Evolutionary conservation across 1,140 invertebrate species (phyloP).

Genomic region (Apis dorsata): DNA sequence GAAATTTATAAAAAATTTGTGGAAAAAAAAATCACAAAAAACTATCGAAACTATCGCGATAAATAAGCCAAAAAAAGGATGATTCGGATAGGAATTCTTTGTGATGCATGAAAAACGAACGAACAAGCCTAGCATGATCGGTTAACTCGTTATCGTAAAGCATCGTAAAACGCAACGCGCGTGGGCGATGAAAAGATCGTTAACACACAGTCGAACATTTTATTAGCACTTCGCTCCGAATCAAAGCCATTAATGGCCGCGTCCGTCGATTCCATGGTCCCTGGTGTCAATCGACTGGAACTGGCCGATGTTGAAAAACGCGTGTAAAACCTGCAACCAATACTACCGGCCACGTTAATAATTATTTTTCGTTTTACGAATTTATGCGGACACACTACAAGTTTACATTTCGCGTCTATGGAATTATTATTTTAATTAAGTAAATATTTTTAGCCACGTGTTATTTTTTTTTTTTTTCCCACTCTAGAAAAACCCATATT

Average conservation of each 20-base stretch:
- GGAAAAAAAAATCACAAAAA: background rate
- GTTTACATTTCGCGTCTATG: background rate
- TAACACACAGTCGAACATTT: slow-evolving; percentile 65
- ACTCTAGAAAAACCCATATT: too few relatives aligned
- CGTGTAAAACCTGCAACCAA: slow-evolving; percentile 39
- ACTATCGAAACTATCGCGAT: background rate
- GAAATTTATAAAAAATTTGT: too few relatives aligned
- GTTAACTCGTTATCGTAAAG: slow-evolving; percentile 37
- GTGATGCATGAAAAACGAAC: background rate
- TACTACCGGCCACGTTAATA: slow-evolving; percentile 25
- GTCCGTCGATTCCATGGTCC: slow-evolving; percentile 51
- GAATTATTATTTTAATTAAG: slow-evolving; percentile 14
- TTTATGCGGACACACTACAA: background rate
- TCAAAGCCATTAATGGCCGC: slow-evolving; percentile 57
- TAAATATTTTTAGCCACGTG: background rate
- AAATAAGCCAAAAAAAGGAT: background rate
- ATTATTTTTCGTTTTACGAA: slow-evolving; percentile 46
- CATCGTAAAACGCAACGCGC: slow-evolving; percentile 45
- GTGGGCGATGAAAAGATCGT: slow-evolving; percentile 55
- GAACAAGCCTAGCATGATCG: background rate
- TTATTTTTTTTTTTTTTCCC: background rate
- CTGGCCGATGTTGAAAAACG: slow-evolving; percentile 36
- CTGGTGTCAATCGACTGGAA: slow-evolving; percentile 48
- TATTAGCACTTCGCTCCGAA: slow-evolving; percentile 65
- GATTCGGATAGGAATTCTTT: slow-evolving; percentile 5